Conservation (phyloP, 2,113 vertebrate genomes). For the Poecile atricapillus region DNA sequence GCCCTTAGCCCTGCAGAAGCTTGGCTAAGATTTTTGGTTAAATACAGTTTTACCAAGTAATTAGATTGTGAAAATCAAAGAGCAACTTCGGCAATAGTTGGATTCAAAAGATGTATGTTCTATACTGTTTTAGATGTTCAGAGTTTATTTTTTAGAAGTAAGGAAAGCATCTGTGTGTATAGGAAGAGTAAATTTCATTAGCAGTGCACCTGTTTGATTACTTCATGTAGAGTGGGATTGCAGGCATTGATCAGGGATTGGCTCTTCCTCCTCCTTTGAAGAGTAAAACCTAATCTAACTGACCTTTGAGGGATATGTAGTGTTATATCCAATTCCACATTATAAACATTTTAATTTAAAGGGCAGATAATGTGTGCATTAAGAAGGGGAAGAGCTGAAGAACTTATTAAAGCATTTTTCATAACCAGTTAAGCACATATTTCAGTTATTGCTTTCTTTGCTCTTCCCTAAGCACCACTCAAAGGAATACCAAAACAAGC, state of each 20-base stretch:
- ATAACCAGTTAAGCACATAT: background rate
- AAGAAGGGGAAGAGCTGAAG: background rate
- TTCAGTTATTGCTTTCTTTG: background rate
- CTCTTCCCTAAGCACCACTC: constrained; percentile 81
- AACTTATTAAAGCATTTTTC: background rate
- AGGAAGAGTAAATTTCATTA: background rate
- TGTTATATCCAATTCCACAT: background rate
- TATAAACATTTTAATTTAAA: background rate
- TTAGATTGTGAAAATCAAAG: background rate
- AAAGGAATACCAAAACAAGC: constrained; percentile 97
- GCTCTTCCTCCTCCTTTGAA: background rate
- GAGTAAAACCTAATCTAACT: background rate
- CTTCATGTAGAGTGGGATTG: background rate
- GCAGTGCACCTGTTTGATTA: background rate
- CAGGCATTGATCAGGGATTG: background rate
- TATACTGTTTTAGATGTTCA: background rate
- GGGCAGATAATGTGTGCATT: background rate
- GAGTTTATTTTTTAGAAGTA: background rate
- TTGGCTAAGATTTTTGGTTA: background rate
- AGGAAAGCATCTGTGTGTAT: background rate
- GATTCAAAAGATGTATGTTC: background rate
- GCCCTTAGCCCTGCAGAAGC: background rate
- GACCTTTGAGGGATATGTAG: background rate
- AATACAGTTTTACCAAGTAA: background rate
- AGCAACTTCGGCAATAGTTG: background rate